phyloP scores from a whole-genome alignment of 2,113 vertebrate species.

The Alligator sinensis region DNA sequence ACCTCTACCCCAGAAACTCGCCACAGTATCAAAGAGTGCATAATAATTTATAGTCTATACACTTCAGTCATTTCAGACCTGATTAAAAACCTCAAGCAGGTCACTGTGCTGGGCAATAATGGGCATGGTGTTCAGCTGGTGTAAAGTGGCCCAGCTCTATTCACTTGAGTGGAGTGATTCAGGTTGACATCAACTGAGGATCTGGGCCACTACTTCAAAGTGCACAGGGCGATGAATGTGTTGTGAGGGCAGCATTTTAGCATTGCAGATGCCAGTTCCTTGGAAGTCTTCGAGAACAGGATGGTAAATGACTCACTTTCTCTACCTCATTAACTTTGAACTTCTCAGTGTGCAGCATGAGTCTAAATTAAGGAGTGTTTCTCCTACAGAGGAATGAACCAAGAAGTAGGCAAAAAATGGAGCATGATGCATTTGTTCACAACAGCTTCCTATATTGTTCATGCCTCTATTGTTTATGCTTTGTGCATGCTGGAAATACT shows the following conservation, averaged over 20 bases:
- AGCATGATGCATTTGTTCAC: too few relatives aligned
- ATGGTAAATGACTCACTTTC: not conserved
- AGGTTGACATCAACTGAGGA: not conserved
- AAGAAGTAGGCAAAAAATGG: not conserved
- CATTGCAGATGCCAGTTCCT: not conserved
- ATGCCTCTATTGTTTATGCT: too few relatives aligned
- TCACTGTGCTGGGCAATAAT: not conserved
- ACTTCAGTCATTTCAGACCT: slow-evolving; percentile 47
- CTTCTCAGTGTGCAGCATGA: rapidly evolving
- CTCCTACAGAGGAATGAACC: not conserved
- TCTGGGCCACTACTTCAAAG: not conserved
- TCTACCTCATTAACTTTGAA: not conserved
- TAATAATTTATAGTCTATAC: slow-evolving; percentile 66
- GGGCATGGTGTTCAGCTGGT: not conserved
- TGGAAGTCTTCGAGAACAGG: not conserved
- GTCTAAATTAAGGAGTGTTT: not conserved
- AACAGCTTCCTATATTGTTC: too few relatives aligned
- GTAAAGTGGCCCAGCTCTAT: not conserved
- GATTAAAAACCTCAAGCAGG: slow-evolving; percentile 64
- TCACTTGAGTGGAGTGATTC: rapidly evolving
- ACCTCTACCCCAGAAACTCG: slow-evolving; percentile 18
- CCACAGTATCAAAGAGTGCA: slow-evolving; percentile 56
- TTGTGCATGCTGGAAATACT: not conserved
- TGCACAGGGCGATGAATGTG: too few relatives aligned
- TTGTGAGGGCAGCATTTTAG: not conserved